These are phyloP conservation scores for Acleris emargana DNA, from an alignment of 2,888 invertebrate genomes.

Conservation along the genomic window DNA sequence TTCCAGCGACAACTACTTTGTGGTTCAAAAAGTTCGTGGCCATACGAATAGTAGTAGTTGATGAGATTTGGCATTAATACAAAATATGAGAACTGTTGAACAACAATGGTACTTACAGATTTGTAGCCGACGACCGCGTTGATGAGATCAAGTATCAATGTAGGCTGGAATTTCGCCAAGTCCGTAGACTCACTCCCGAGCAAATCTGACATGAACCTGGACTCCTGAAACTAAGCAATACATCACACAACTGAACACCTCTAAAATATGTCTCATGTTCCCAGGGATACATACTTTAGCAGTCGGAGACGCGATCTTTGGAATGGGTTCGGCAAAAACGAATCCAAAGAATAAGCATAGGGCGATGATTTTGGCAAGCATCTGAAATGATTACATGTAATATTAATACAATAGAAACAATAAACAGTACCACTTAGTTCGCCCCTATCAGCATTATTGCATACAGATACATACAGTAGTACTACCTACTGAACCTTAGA, in stretches of 20 bases:
- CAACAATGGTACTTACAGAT: constrained; percentile 43
- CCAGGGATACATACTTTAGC: constrained; percentile 37
- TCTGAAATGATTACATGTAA: constrained; percentile 38
- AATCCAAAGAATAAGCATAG: constrained; percentile 41
- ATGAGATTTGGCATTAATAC: background rate
- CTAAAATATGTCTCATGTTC: background rate
- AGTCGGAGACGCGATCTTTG: constrained; percentile 30
- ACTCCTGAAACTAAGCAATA: constrained; percentile 18
- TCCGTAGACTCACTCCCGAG: constrained; percentile 15
- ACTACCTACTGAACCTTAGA: too few relatives aligned
- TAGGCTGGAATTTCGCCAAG: constrained; percentile 31
- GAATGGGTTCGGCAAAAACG: constrained; percentile 39
- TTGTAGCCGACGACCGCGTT: constrained; percentile 46
- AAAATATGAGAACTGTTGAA: background rate
- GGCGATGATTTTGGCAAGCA: constrained; percentile 40
- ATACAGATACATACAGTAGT: too few relatives aligned
- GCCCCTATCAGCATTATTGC: too few relatives aligned
- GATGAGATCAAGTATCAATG: constrained; percentile 41
- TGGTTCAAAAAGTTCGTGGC: too few relatives aligned
- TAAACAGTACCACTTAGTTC: too few relatives aligned
- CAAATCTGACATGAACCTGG: constrained; percentile 16
- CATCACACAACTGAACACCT: background rate
- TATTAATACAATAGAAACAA: background rate
- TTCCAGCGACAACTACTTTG: too few relatives aligned
- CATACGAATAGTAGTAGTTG: too few relatives aligned